Evolutionary conservation across 2,888 invertebrate species (phyloP).

Genomic region (Entomobrya multifasciata): DNA sequence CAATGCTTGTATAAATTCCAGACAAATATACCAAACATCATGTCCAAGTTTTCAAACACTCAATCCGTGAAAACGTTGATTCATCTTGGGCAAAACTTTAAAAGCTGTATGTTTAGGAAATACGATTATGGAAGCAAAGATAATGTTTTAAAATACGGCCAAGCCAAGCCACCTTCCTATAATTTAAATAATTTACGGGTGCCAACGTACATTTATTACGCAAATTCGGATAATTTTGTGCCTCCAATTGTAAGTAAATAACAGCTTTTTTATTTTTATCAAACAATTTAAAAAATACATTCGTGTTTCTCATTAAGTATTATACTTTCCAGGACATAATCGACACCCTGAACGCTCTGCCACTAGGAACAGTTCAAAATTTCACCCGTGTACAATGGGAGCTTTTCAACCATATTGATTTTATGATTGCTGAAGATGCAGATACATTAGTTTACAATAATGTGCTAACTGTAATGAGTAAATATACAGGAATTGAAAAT

Average conservation of each 20-base stretch:
- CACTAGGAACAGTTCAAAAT: background rate
- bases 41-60: conserved; percentile 30
- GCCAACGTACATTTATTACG: conserved; percentile 37
- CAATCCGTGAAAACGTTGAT: conserved; percentile 26
- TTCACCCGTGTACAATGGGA: conserved; percentile 1
- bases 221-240: conserved; percentile 52
- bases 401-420: conserved; percentile 47
- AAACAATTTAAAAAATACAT: background rate
- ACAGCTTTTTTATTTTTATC: background rate
- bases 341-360: background rate
- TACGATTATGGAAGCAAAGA: conserved; percentile 31
- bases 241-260: conserved; percentile 48
- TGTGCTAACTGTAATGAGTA: background rate
- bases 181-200: background rate
- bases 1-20: background rate
- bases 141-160: conserved; percentile 32
- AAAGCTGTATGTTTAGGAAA: conserved; percentile 42
- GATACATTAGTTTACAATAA: conserved; percentile 36
- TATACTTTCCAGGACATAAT: conserved; percentile 15
- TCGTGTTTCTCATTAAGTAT: background rate
- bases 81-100: conserved; percentile 52
- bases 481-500: background rate
- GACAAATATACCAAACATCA: conserved; percentile 51
- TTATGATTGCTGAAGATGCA: conserved; percentile 37
- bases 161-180: conserved; percentile 33